phyloP scores from a whole-genome alignment of 2,888 invertebrate species.

The Lasius platythorax region DNA sequence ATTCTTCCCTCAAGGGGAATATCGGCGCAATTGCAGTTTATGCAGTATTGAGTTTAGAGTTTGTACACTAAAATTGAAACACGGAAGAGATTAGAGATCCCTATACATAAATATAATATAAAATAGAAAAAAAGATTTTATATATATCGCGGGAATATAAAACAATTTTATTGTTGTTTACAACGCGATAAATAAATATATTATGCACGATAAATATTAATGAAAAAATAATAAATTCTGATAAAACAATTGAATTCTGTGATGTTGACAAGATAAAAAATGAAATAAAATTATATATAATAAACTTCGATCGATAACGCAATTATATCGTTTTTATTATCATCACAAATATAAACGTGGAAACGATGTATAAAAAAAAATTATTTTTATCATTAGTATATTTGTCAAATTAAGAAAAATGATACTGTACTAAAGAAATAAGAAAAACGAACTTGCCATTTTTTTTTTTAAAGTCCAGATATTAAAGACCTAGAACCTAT shows the following conservation, averaged over 20 bases:
- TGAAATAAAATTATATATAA: not conserved
- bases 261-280: not conserved
- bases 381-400: not conserved
- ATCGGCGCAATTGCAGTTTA: conserved; percentile 36
- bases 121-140: not conserved
- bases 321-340: not conserved
- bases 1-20: conserved; percentile 40
- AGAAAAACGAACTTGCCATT: not conserved
- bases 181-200: not conserved
- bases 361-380: not conserved
- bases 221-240: not conserved
- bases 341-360: not conserved
- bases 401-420: not conserved
- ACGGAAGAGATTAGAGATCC: not conserved
- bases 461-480: not conserved
- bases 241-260: not conserved
- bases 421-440: not conserved
- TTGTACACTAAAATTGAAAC: conserved; percentile 1
- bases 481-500: not conserved
- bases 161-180: not conserved
- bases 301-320: not conserved
- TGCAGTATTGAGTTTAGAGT: conserved; percentile 10
- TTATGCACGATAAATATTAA: not conserved
- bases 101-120: not conserved
- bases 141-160: not conserved